Evolutionary conservation across 2,797 vertebrate species (phyloP).

Genomic region (Champsocephalus gunnari): DNA sequence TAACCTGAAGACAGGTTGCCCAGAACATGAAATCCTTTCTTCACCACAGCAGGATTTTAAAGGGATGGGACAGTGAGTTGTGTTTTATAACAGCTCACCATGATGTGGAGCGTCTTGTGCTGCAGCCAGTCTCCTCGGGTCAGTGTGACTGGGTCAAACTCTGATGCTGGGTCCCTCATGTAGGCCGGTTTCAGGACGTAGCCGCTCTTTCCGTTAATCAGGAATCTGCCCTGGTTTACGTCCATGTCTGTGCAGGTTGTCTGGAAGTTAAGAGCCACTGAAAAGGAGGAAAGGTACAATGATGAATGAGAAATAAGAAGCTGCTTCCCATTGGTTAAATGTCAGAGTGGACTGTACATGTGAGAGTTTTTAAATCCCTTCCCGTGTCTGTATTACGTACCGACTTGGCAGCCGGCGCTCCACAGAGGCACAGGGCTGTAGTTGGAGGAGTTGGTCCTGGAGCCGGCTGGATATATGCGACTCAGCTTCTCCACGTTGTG

Average conservation of each 20-base stretch:
- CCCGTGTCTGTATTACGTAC: slow-evolving; percentile 10
- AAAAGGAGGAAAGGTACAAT: background rate
- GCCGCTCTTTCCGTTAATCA: slow-evolving; percentile 91
- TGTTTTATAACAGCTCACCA: slow-evolving; percentile 78
- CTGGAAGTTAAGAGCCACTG: slow-evolving; percentile 99
- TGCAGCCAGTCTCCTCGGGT: slow-evolving; percentile 90
- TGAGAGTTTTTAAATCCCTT: background rate
- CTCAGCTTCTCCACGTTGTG: slow-evolving; percentile 92
- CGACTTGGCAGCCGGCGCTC: slow-evolving; percentile 92
- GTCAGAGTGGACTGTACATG: background rate
- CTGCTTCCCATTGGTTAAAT: background rate
- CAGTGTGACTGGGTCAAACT: slow-evolving; percentile 90
- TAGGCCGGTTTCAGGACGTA: slow-evolving; percentile 94
- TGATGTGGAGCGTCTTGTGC: slow-evolving; percentile 87
- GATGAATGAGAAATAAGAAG: background rate
- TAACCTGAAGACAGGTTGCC: slow-evolving; percentile 81
- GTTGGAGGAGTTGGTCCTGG: slow-evolving; percentile 95
- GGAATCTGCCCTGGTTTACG: slow-evolving; percentile 92
- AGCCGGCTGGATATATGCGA: slow-evolving; percentile 92
- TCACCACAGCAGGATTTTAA: background rate
- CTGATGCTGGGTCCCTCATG: slow-evolving; percentile 84
- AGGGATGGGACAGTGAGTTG: background rate
- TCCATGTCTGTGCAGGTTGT: slow-evolving; percentile 90
- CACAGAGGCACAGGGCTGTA: slow-evolving; percentile 93
- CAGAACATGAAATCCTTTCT: background rate